Base-by-base conservation (phyloP, 2,113 vertebrate genomes). In the Cairina moschata region DNA sequence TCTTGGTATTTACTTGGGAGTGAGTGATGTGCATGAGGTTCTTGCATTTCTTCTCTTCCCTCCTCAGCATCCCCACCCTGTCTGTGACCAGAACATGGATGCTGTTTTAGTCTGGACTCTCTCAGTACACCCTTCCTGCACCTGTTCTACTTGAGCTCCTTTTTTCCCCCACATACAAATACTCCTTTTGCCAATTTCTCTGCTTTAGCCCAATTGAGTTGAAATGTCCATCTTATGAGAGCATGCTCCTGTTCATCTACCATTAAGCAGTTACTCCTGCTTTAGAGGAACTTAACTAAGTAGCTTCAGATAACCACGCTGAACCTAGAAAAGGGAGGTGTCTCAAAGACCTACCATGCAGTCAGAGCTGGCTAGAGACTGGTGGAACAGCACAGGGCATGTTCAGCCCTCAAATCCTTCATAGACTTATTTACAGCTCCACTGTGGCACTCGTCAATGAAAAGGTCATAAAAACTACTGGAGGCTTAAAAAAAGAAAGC, bases 241-340 rank as follows among this genome's bases (percentile, higher is more conserved):
- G n/a, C n/a, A 54, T 0, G 5, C 9, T 34, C 38, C 62, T 32
- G 31, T 32, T 67, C 18, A 36, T 50, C 66, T 60, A 60, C 11
- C 25, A 62, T 25, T 36, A n/a, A 60, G 44, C 44, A 54, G 79
- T 32, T 21, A n/a, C 54, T 80, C 44, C 75, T 54, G 60, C 38
- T 40, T 68, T 23, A 56, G 46, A 55, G 59, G 40, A 86, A 14
- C 46, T 75, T 22, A 34, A 38, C 55, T 55, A 12, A 40, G 55
- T 4, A 80, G 25, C 2, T 0, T 40, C 38, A 8, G 38, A n/a
- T 11, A 55, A 7, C n/a, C 21, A 38, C 9, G 6, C 10, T 31
- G 46, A 54, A 20, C 29, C 31, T 40, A 60, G 54, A 44, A 11
- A 73, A 46, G 56, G 6, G 17, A 71, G 56, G 28, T 15, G 15